Conservation (phyloP, 1,140 invertebrate species). For the Monochamus saltuarius region DNA sequence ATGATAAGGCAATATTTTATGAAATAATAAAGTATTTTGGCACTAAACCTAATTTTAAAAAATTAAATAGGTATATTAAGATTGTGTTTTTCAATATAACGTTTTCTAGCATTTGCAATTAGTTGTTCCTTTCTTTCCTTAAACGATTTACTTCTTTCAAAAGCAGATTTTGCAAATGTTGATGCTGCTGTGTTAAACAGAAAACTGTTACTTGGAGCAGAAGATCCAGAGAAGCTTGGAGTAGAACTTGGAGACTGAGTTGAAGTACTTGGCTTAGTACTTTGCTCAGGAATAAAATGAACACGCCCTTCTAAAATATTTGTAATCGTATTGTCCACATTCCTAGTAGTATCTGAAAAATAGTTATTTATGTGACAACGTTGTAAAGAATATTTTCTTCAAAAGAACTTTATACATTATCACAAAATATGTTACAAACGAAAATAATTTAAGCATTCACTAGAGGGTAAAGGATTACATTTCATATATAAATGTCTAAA, state of each 20-base stretch:
- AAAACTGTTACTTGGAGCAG: slow-evolving; percentile 36
- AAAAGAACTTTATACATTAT: too few species aligned
- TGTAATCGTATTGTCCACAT: slow-evolving; percentile 76
- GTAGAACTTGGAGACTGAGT: slow-evolving; percentile 16
- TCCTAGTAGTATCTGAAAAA: slow-evolving; percentile 70
- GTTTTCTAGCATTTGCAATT: slow-evolving; percentile 72
- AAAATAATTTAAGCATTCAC: too few species aligned
- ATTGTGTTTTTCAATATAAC: slow-evolving; percentile 78
- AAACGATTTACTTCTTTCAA: slow-evolving; percentile 66
- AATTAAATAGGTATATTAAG: slow-evolving; percentile 51
- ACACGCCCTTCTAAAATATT: slow-evolving; percentile 78
- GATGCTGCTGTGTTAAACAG: slow-evolving; percentile 52
- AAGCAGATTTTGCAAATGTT: slow-evolving; percentile 63
- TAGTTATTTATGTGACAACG: slow-evolving; percentile 13
- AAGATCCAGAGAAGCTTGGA: slow-evolving; percentile 26
- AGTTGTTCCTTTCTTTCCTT: slow-evolving; percentile 76
- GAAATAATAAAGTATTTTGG: background rate
- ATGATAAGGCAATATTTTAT: slow-evolving; percentile 9
- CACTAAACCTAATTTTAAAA: background rate
- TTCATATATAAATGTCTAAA: too few species aligned
- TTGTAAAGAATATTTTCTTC: too few species aligned
- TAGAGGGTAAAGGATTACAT: too few species aligned
- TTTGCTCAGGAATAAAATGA: slow-evolving; percentile 62
- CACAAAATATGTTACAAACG: too few species aligned
- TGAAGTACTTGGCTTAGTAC: background rate